Conservation (phyloP, 2,888 invertebrate species). For the Athetis lepigone region DNA sequence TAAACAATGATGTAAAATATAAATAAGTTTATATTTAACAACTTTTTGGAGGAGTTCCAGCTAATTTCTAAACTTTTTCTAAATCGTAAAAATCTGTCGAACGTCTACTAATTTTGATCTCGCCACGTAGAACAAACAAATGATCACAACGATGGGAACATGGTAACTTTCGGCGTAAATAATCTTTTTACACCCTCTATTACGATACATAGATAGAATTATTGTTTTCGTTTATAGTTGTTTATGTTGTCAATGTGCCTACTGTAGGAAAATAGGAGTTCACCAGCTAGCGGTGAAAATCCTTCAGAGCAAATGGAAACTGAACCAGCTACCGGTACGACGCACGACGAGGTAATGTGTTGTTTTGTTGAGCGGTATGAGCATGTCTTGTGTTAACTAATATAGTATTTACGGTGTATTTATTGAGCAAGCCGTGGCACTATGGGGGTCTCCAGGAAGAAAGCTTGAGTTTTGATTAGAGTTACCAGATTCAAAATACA, state of each 20-base stretch:
- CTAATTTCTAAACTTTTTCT: too few relatives aligned
- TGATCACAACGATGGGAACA: too few relatives aligned
- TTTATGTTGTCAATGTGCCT: constrained; percentile 75
- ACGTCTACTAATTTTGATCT: too few relatives aligned
- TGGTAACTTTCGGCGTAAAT: too few relatives aligned
- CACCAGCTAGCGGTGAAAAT: constrained; percentile 68
- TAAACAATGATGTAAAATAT: too few relatives aligned
- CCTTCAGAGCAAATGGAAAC: constrained; percentile 71
- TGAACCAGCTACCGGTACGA: constrained; percentile 64
- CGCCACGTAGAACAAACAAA: too few relatives aligned
- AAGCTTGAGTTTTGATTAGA: background rate
- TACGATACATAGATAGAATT: constrained; percentile 43
- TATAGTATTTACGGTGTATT: constrained; percentile 14
- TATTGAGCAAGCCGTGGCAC: constrained; percentile 8
- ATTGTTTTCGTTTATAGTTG: constrained; percentile 60
- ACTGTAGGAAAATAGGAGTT: constrained; percentile 74
- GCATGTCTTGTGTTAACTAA: constrained; percentile 15
- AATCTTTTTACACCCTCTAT: too few relatives aligned
- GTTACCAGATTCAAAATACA: background rate
- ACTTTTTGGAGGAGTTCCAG: too few relatives aligned
- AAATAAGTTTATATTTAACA: too few relatives aligned
- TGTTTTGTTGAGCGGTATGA: constrained; percentile 42
- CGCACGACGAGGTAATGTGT: constrained; percentile 73
- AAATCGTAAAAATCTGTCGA: too few relatives aligned
- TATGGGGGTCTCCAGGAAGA: background rate